Percentiles rank a stretch among this genome's conserved stretches.
Evolutionary conservation across 1,140 invertebrate species (phyloP).

Genomic region (Myzus persicae): DNA sequence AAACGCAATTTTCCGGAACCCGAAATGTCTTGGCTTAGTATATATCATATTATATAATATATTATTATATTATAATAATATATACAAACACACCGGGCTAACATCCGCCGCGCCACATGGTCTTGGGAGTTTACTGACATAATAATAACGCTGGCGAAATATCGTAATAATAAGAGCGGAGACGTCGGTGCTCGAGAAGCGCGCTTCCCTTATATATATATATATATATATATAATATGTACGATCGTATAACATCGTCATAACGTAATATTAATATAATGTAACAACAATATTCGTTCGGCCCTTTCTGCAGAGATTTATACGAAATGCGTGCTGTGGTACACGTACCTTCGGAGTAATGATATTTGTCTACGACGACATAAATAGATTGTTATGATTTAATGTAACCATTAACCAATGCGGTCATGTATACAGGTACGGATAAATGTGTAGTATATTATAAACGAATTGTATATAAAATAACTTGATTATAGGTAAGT

Average conservation of each 20-base stretch:
- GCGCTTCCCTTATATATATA: neutral
- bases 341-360: neutral
- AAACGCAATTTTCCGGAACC: conserved; percentile 46
- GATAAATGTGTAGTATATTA: neutral
- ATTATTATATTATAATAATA: conserved; percentile 32
- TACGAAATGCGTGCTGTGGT: neutral
- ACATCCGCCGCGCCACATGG: conserved; percentile 6
- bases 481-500: neutral
- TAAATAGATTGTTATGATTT: neutral
- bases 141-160: conserved; percentile 30
- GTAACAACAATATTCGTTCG: neutral
- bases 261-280: conserved; percentile 15
- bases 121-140: conserved; percentile 30
- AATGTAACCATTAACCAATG: neutral
- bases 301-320: neutral
- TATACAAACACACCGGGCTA: neutral
- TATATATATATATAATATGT: neutral
- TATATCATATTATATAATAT: conserved; percentile 3
- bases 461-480: neutral
- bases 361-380: neutral
- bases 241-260: neutral
- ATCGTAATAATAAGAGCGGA: conserved; percentile 7
- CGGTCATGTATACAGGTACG: neutral
- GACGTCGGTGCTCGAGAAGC: neutral
- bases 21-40: conserved; percentile 45